phyloP scores from a whole-genome alignment of 64 coral and sea anemone species.

The Trachythela sp. region DNA sequence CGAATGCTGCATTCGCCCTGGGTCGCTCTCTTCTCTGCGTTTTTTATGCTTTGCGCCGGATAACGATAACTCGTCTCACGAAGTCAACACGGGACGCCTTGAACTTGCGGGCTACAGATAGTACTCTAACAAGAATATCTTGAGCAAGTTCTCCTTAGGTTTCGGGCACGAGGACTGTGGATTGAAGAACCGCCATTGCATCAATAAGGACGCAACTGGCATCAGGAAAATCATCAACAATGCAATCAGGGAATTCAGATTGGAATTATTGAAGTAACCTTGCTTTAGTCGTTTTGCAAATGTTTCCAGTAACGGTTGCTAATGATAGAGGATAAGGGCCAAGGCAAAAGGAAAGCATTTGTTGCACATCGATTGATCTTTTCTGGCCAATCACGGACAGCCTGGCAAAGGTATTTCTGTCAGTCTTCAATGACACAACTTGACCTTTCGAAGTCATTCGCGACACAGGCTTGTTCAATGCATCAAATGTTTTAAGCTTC shows the following conservation, averaged over 20 bases:
- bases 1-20: conserved; percentile 21
- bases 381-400: conserved; percentile 9
- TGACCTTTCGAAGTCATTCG: conserved; percentile 11
- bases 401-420: conserved; percentile 24
- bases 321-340: background rate
- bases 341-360: conserved; percentile 21
- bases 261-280: background rate
- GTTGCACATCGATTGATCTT: conserved; percentile 15
- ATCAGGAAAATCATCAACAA: conserved; percentile 6
- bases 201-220: background rate
- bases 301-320: background rate
- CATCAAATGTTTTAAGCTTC: conserved; percentile 25
- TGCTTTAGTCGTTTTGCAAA: conserved; percentile 17
- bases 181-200: conserved; percentile 24
- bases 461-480: background rate
- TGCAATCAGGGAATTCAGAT: background rate
- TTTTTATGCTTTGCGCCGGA: background rate
- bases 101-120: conserved; percentile 9
- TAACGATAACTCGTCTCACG: conserved; percentile 7
- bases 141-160: conserved; percentile 19
- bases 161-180: background rate
- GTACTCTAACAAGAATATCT: conserved; percentile 12
- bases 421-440: background rate
- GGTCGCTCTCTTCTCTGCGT: conserved; percentile 18
- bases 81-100: conserved; percentile 14